Conservation (phyloP, 2,113 vertebrate genomes). For the Pheucticus melanocephalus region DNA sequence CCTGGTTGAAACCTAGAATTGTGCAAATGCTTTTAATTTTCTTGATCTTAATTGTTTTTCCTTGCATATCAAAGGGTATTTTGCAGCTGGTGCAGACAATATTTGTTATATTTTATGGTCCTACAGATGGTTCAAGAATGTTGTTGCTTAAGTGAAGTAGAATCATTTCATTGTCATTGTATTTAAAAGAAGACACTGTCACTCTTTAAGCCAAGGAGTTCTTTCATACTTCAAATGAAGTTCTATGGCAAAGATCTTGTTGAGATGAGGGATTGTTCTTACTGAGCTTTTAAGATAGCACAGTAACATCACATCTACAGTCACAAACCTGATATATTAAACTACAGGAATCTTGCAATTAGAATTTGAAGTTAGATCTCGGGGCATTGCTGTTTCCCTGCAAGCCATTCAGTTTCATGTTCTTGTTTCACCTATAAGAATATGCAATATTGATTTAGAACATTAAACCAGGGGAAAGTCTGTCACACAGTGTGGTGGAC, state of each 20-base stretch:
- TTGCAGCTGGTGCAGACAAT: background rate
- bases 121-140: background rate
- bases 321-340: background rate
- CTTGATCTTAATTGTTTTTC: background rate
- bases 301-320: background rate
- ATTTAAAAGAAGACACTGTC: background rate
- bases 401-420: background rate
- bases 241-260: background rate
- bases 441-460: background rate
- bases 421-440: background rate
- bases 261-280: background rate
- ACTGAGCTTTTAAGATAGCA: background rate
- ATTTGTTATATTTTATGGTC: background rate
- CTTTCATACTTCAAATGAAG: background rate
- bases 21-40: background rate
- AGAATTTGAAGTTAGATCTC: background rate
- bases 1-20: background rate
- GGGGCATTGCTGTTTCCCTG: accelerated
- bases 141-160: background rate
- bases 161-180: background rate
- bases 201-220: background rate
- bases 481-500: background rate
- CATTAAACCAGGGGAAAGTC: background rate
- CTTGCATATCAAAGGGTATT: background rate
- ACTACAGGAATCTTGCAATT: background rate